Evolutionary conservation across 2,797 vertebrate genomes (phyloP), one percentile per base, ranked within the genome.

Genomic region (Rhinichthys osculus): DNA sequence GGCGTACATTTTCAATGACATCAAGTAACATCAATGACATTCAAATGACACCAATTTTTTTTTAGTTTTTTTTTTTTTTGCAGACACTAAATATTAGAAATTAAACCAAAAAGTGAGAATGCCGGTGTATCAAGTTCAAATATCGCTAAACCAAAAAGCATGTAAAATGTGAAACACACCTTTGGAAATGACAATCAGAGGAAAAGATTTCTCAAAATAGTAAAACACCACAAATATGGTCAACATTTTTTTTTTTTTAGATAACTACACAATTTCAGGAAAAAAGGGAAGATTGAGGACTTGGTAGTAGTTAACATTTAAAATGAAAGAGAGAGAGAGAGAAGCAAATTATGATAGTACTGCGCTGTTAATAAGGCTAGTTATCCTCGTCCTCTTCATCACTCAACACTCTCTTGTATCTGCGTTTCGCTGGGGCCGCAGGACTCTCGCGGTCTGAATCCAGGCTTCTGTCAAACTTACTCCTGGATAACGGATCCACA

Each of bases 341-440:
- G 1, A 30, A 7, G 27, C 1, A 16, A 7, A 35, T 38, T 27
- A 19, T 11, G 2, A 52, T 33, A 35, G 52, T 33, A 17, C 59
- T 47, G 57, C 0, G 2, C 23, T 10, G 33, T 38, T 40, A 3
- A 42, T 3, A 16, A 6, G 42, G 82, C 89, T 94, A 93, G 90
- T 94, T 92, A 76, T 95, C 93, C 11, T 95, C 93, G 0, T 95
- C 95, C 3, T 93, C 95, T 0, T 96, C 96, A 38, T 96, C 96
- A 44, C 95, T 95, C 33, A 96, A 89, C 44, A 94, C 87, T 87
- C 91, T 78, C 87, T 92, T 82, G 0, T 95, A 92, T 79, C 94
- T 93, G 42, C 95, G 93, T 74, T 95, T 95, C 66, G 90, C 90
- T 10, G 92, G 87, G 38, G 91, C 94, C 30, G 95, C 87, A 82